Evolutionary conservation across 2,113 vertebrate genomes (phyloP), one percentile per base, ranked within the genome.

Genomic region (Emydura subglobosa): DNA sequence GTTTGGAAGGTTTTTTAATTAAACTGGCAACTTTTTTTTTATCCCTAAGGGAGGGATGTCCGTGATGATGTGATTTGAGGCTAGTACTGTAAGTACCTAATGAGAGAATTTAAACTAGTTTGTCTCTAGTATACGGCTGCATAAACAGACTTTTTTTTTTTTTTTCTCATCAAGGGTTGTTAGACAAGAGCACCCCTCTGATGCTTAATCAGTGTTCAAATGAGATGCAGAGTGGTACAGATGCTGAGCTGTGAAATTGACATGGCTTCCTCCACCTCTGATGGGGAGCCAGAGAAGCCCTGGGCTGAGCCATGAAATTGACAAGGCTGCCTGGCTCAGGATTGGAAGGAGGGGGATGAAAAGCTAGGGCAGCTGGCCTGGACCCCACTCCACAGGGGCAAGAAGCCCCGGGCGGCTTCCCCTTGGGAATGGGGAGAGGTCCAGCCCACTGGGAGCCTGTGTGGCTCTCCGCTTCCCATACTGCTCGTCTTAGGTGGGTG

Each of bases 171-270:
- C 34, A 39, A 72, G 65, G n/a, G 65, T n/a, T 39, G 4, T 72
- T 72, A 8, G 34, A 21, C 19, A 72, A 39, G 10, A 39, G 34
- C 34, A 21, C 17, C 65, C 65, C n/a, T 72, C 65, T 21, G 65
- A 72, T 39, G 65, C n/a, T 72, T 39, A 21, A 11, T 17, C 65
- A 11, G 17, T 10, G 39, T 39, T 39, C n/a, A 39, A 72, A 39
- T 39, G 9, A 10, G 10, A 5, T 24, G 10, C 5, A 11, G 1
- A 8, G 2, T 1, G 4, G 76, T 61, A 14, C 42, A 21, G 10
- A 82, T 24, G 51, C 51, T 53, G 51, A 53, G 16, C 51, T 5
- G 51, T 17, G 51, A 53, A 53, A 17, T 53, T 53, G 51, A 17
- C 51, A 53, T 53, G 51, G 13, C 51, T 53, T 53, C 51, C 16